A percentile compares a stretch with the other conserved stretches of the same genome.
phyloP scores from a whole-genome alignment of 2,797 vertebrate species.

The Odontamblyopus rebecca region DNA sequence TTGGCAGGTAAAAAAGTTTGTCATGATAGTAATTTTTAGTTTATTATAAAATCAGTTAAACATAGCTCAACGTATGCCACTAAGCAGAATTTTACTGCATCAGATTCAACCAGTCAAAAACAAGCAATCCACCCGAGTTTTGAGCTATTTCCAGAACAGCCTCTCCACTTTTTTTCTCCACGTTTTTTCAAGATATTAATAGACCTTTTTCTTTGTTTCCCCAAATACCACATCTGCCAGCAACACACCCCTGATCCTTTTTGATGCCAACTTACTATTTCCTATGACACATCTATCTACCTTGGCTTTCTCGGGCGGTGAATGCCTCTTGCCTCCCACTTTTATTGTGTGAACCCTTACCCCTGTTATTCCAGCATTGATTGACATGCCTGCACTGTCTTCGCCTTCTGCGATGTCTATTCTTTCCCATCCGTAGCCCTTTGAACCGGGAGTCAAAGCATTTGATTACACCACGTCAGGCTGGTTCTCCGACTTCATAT shows the following conservation, averaged over 20 bases:
- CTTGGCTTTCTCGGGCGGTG: background rate
- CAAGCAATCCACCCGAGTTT: background rate
- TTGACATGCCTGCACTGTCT: conserved; percentile 29
- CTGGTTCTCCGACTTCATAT: conserved; percentile 50
- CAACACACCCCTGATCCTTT: background rate
- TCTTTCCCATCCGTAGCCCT: conserved; percentile 37
- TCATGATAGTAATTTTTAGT: too few species aligned
- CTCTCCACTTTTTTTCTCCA: background rate
- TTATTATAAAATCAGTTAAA: too few species aligned
- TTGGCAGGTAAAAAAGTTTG: too few species aligned
- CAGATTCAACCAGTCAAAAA: background rate
- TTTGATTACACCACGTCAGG: conserved; percentile 54
- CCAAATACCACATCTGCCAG: background rate
- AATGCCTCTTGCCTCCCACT: conserved; percentile 31
- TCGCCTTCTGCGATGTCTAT: conserved; percentile 9
- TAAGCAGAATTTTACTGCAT: background rate
- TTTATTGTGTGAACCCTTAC: conserved; percentile 11
- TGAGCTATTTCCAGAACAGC: background rate
- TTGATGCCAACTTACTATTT: conserved; percentile 12
- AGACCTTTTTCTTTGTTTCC: conserved; percentile 1
- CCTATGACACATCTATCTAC: background rate
- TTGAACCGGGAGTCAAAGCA: conserved; percentile 49
- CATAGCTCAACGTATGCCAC: too few species aligned
- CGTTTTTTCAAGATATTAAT: background rate
- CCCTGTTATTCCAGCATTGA: conserved; percentile 14